A percentile compares a stretch with the other conserved stretches of the same genome.
Evolutionary conservation across 2,888 invertebrate species (phyloP).

Genomic region (Amphipoea oculea): DNA sequence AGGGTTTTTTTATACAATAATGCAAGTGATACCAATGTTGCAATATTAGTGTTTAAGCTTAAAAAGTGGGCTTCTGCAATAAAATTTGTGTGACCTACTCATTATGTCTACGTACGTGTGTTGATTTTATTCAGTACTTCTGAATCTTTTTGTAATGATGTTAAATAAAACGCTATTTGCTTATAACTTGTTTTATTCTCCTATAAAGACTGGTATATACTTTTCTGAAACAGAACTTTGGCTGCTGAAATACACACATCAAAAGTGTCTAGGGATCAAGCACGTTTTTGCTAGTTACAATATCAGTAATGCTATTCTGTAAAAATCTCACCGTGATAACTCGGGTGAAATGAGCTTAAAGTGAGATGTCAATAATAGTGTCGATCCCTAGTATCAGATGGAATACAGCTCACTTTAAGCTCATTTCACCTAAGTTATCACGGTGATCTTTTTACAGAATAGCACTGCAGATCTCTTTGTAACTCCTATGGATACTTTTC

Average conservation of each 20-base stretch:
- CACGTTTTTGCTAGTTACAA: too few relatives aligned
- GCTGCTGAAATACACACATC: background rate
- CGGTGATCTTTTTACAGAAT: too few relatives aligned
- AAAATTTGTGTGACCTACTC: slow-evolving; percentile 72
- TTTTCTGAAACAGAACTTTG: background rate
- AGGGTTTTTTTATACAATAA: slow-evolving; percentile 68
- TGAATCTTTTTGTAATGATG: slow-evolving; percentile 81
- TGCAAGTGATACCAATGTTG: slow-evolving; percentile 89
- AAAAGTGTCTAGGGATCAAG: too few relatives aligned
- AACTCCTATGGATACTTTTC: too few relatives aligned
- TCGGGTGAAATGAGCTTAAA: too few relatives aligned
- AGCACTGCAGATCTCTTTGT: too few relatives aligned
- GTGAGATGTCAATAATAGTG: too few relatives aligned
- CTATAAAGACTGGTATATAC: background rate
- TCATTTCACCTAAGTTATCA: too few relatives aligned
- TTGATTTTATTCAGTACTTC: slow-evolving; percentile 71
- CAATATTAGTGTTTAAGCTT: slow-evolving; percentile 88
- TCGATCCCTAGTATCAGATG: too few relatives aligned
- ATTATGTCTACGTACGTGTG: slow-evolving; percentile 65
- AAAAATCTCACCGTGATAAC: too few relatives aligned
- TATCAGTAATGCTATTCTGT: too few relatives aligned
- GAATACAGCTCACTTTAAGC: too few relatives aligned
- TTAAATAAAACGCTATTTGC: slow-evolving; percentile 89
- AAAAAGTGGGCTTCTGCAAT: slow-evolving; percentile 75
- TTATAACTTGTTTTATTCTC: slow-evolving; percentile 75